Base-by-base conservation (phyloP, 2,888 invertebrate genomes). In the Lasioglossum marginatum region DNA sequence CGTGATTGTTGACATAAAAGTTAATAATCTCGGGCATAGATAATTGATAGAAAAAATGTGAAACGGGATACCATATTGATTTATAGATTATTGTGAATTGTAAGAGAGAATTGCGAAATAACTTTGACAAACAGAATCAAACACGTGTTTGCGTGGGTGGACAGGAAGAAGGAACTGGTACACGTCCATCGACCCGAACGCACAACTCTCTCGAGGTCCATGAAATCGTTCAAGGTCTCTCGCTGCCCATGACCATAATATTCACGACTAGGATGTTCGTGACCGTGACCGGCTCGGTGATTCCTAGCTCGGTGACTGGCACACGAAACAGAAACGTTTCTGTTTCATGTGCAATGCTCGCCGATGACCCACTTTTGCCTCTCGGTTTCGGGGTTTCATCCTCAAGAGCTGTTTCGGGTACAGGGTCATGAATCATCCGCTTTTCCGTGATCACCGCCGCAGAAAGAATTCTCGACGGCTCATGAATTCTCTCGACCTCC, bases 311-410 rank as follows among this genome's bases (percentile, higher is more conserved):
- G 88, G 89, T 90, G 88, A 92, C 86, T 90, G 87, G 87, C 78
- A 87, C 83, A 82, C 82, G 84, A 79, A 85, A 83, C 85, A 79
- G 79, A 79, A 79, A 83, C 71, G 75, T 66, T 60, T 74, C 82
- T 81, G 70, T 70, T 40, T 70, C 40, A 12, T 87, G 73, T 37
- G 48, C 34, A 88, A 90, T 79, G 73, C 37, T 91, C 87, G 80
- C 87, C 70, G 88, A 84, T 90, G 93, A 92, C 92, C 92, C 73
- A 93, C 92, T 92, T 93, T 74, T 10, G n/a, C 71, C 72, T 34
- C 68, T 45, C 79, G 79, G 83, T 85, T 89, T 91, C 77, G 84
- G 85, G 71, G 60, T 76, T 84, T 82, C 79, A 79, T 81, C 83
- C 83, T 75, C 79, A 78, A 87, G 81, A 85, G 68, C 76, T 82